phyloP scores from a whole-genome alignment of 2,888 invertebrate genomes.

The Eupeodes luniger region DNA sequence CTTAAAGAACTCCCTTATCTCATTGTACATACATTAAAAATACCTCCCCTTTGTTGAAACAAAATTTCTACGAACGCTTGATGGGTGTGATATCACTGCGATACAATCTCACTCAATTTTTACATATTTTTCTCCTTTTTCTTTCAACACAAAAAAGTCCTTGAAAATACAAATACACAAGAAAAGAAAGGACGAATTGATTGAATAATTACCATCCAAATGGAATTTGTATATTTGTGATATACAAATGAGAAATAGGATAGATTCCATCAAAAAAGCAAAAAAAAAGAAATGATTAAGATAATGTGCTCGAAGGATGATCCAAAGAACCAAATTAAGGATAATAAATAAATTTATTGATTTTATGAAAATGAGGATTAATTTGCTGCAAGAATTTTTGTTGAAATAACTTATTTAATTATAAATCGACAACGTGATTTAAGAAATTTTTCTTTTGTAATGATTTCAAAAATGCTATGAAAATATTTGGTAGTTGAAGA shows the following conservation, averaged over 20 bases:
- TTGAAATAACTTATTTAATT: background rate
- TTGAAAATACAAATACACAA: background rate
- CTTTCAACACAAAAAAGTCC: background rate
- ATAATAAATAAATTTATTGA: background rate
- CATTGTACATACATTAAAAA: too few species aligned
- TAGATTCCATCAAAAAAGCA: background rate
- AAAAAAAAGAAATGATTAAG: background rate
- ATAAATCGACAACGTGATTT: too few species aligned
- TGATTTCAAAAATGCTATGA: too few species aligned
- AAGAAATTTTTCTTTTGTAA: too few species aligned
- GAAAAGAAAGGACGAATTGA: background rate
- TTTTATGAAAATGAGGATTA: background rate
- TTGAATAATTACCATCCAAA: background rate
- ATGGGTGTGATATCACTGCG: background rate
- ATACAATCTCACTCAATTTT: background rate
- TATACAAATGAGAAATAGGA: background rate
- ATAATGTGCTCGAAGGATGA: background rate
- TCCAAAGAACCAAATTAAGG: background rate
- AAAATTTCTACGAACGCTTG: too few species aligned
- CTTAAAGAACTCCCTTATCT: too few species aligned
- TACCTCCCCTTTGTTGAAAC: too few species aligned
- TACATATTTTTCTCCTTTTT: background rate
- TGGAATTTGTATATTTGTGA: background rate
- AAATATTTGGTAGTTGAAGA: too few species aligned
- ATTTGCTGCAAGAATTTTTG: background rate